Evolutionary conservation across 1,140 invertebrate species (phyloP).

Genomic region (Papilio machaon): DNA sequence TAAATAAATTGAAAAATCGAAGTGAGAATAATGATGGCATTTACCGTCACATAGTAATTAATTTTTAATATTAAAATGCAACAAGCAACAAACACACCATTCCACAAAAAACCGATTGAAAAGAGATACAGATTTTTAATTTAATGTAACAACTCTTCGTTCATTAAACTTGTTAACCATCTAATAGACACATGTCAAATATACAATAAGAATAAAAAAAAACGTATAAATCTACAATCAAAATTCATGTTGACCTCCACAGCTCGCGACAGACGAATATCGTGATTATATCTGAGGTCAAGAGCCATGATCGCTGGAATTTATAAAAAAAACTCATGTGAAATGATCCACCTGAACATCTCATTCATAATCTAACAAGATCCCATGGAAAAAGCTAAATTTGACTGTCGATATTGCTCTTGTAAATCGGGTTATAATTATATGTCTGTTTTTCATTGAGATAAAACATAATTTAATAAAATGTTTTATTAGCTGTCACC

Average conservation of each 20-base stretch:
- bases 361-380: not conserved
- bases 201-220: not conserved
- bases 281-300: not conserved
- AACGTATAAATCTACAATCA: not conserved
- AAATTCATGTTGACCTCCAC: not conserved
- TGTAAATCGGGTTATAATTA: too few species aligned
- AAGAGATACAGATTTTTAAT: too few species aligned
- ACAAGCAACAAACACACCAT: not conserved
- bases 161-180: not conserved
- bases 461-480: too few species aligned
- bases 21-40: not conserved
- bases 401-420: too few species aligned
- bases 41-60: not conserved
- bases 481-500: too few species aligned
- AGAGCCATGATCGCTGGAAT: not conserved
- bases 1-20: not conserved
- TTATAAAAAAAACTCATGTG: not conserved
- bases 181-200: conserved; percentile 3
- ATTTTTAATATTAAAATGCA: not conserved
- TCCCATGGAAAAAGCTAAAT: too few species aligned
- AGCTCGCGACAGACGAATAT: not conserved
- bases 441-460: too few species aligned
- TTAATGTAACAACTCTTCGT: too few species aligned
- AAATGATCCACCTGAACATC: not conserved
- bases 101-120: not conserved